Conservation (phyloP, 2,113 vertebrate genomes). For the Tyrannus savana region DNA sequence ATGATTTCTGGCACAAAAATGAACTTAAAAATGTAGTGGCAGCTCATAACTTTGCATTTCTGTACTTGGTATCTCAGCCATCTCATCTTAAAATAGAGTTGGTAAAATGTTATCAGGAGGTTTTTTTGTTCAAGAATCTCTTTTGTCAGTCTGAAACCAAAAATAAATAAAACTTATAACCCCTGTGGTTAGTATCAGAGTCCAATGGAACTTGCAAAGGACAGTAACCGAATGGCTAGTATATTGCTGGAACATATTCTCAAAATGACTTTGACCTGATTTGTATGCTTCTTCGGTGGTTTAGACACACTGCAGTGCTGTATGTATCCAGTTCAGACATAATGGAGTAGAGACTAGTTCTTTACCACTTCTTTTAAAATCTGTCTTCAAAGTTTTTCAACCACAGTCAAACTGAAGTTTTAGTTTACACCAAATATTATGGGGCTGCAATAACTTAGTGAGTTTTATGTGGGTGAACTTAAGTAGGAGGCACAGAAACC, state of each 20-base stretch:
- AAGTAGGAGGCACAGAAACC: background rate
- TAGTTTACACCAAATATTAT: background rate
- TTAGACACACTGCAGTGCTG: background rate
- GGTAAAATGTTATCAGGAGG: background rate
- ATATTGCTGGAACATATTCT: background rate
- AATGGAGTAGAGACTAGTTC: background rate
- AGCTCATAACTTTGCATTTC: background rate
- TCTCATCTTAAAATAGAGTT: background rate
- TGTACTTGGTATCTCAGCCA: background rate
- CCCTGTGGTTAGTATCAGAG: background rate
- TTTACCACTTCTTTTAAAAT: background rate
- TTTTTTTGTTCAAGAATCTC: background rate
- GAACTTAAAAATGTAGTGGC: background rate
- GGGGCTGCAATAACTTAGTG: background rate
- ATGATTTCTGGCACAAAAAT: background rate
- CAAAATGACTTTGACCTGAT: background rate
- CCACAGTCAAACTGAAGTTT: background rate
- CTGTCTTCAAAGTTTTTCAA: background rate
- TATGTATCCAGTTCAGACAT: background rate
- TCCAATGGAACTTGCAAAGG: constrained; percentile 3
- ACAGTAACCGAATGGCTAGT: background rate
- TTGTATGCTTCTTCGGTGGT: background rate
- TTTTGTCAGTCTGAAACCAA: background rate
- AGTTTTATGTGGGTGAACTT: background rate
- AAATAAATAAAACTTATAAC: background rate